Evolutionary conservation across 2,797 vertebrate species (phyloP).

Genomic region (Cuniculus paca): DNA sequence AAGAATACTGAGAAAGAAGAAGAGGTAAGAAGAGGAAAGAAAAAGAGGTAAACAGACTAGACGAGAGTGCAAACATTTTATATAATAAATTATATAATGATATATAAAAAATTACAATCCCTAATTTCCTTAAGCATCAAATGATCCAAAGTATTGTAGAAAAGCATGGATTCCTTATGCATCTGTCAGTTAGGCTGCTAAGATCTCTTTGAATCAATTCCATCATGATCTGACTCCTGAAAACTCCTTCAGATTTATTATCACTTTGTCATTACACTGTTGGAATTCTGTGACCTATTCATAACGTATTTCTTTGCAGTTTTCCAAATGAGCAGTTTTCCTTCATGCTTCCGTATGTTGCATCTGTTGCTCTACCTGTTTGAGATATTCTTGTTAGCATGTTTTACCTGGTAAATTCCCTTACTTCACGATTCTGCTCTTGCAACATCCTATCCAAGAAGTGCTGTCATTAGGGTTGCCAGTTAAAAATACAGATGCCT

Average conservation of each 20-base stretch:
- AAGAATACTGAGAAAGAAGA: neutral
- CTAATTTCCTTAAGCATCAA: neutral
- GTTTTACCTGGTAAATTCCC: neutral
- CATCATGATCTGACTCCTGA: neutral
- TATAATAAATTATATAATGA: neutral
- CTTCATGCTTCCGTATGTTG: neutral
- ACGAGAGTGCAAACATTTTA: neutral
- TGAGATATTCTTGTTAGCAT: neutral
- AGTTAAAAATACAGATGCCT: neutral
- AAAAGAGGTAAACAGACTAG: neutral
- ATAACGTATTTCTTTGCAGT: neutral
- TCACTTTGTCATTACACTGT: neutral
- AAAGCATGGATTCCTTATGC: neutral
- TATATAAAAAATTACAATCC: neutral
- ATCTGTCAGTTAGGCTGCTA: neutral
- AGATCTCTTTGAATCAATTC: neutral
- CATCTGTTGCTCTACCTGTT: neutral
- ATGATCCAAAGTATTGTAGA: neutral
- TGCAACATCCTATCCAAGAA: neutral
- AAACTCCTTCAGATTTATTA: neutral
- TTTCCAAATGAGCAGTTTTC: conserved; percentile 26
- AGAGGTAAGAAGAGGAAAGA: neutral
- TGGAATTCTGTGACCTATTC: neutral
- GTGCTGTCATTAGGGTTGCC: neutral
- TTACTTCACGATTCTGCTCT: neutral